Evolutionary conservation across 2,113 vertebrate genomes (phyloP), one percentile per base, ranked within the genome.

Genomic region (Steatornis caripensis): DNA sequence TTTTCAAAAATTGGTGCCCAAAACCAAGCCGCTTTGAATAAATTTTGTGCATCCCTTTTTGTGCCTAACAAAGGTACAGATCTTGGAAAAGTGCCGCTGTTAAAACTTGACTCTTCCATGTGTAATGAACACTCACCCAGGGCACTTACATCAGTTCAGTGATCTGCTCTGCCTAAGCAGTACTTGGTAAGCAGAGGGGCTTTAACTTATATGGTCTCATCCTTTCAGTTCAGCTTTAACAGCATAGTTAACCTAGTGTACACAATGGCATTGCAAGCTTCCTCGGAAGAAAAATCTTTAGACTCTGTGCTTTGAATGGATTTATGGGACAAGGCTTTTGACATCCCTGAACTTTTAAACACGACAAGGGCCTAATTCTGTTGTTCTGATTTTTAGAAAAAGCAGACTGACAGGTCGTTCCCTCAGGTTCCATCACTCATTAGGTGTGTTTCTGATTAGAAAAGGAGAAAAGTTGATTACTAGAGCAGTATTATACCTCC

Each of bases 321-420:
- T 68, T 74, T 83, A 26, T 54, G 45, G 46, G 71, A 48, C 60
- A 65, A 43, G 39, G 32, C 48, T 58, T 8, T 53, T 91, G 53
- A 53, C 11, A 64, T 45, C 30, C 4, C 26, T 66, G 51, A 70
- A 65, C 26, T 61, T 34, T 36, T 71, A 76, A 84, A 72, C 11
- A 7, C 51, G 10, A 87, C 26, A 26, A 34, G 16, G 16, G 34
- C 53, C 53, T 79, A 36, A 41, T 66, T 84, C 41, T 75, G 26
- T 70, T 81, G 15, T 24, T 95, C 46, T 77, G 51, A 43, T 68
- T 87, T 66, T 87, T 61, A 77, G 58, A 65, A 79, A 83, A 72
- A 75, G 9, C 30, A 84, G 57, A 54, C 19, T 70, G 14, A 65
- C 45, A 57, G 39, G 19, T 71, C 54, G 8, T 79, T 84, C 34